Conservation (phyloP, 2,113 vertebrate species). For the Indicator maculatus region DNA sequence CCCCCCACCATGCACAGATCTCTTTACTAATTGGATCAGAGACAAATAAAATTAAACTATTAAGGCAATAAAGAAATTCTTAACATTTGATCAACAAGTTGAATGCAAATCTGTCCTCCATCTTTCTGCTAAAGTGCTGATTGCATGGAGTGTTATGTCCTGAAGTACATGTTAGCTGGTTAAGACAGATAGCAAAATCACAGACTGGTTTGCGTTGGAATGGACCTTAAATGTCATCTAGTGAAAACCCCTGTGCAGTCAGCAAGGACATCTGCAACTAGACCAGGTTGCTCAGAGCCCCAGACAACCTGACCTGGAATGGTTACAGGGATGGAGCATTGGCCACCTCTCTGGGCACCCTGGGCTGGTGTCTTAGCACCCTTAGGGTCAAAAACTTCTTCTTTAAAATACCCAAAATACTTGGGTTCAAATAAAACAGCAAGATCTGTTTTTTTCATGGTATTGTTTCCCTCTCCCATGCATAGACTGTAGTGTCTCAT, state of each 20-base stretch:
- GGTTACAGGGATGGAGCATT: not conserved
- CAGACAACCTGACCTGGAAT: rapidly evolving
- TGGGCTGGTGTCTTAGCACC: not conserved
- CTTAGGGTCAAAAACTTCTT: not conserved
- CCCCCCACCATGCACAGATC: not conserved
- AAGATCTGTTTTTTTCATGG: not conserved
- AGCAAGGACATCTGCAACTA: not conserved
- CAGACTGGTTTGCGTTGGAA: not conserved
- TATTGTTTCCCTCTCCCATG: not conserved
- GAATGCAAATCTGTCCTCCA: constrained; percentile 71
- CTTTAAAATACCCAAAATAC: not conserved
- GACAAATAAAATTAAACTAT: constrained; percentile 82
- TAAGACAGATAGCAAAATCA: not conserved
- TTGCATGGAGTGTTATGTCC: constrained; percentile 18
- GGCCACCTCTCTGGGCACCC: not conserved
- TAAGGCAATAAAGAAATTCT: constrained; percentile 78
- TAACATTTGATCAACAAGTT: constrained; percentile 74
- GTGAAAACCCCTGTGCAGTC: not conserved
- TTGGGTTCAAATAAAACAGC: not conserved
- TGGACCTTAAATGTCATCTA: not conserved
- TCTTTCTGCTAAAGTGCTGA: constrained; percentile 58
- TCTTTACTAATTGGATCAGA: constrained; percentile 78
- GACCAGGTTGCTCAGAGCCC: not conserved
- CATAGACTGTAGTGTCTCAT: not conserved
- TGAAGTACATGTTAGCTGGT: constrained; percentile 8